Base-by-base conservation (phyloP, 2,888 invertebrate genomes). In the Drosophila quasianomalipes region DNA sequence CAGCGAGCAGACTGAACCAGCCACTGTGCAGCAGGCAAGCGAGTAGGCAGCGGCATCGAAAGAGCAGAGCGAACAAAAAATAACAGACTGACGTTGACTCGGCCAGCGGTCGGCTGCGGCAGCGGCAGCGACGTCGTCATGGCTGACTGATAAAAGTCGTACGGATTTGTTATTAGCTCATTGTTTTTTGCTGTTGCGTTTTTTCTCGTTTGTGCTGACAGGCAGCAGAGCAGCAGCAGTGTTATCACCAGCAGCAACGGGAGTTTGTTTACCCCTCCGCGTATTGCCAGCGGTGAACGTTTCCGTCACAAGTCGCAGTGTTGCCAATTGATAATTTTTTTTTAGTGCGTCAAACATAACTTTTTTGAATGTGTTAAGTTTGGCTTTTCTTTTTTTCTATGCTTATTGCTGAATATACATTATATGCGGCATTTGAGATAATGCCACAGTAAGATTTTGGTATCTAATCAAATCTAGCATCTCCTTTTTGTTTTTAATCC, bases 1-100 rank as follows among this genome's bases (percentile, higher is more conserved):
- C 85, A 85, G 79, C 79, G 82, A 88, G 81, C 90, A 85, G 90
- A 87, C 90, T 89, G 80, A 87, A 85, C 76, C 65, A 53, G 70
- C 68, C 64, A 58, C 78, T 74, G 69, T 79, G 72, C 81, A 79
- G 81, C 82, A 66, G 63, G 60, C 74, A 74, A 80, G 70, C 82
- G 85, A 81, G 74, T 83, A 80, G 77, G 64, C 77, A 72, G 61
- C 57, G 44, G 41, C 47, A 58, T n/a, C 41, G 10, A 39, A 51
- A 67, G 61, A 76, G 74, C 57, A 74, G 49, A 66, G 74, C 74
- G 33, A 33, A 53, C 22, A 63, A 63, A 59, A 44, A 51, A 74
- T 63, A 30, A 52, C 71, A 62, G 66, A 30, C 62, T 44, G 67
- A 74, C 68, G 68, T 60, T 61, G 49, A 52, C 65, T 70, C 67